These are phyloP conservation scores for Spizaetus ornatus DNA, from an alignment of 2,113 vertebrate species.

Conservation along the genomic window DNA sequence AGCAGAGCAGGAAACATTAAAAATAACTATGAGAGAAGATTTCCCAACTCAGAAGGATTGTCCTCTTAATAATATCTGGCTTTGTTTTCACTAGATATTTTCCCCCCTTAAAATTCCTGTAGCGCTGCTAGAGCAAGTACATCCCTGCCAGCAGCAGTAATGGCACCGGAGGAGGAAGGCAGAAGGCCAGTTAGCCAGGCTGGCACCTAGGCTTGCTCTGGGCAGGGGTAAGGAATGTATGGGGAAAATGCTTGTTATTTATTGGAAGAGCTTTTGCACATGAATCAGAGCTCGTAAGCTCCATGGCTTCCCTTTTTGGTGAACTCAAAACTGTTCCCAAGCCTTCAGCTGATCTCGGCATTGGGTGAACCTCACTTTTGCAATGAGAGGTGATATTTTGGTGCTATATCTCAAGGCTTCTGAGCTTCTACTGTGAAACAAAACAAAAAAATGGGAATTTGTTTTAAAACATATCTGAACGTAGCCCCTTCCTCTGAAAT, in stretches of 20 bases:
- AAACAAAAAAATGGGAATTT: not conserved
- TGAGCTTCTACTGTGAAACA: not conserved
- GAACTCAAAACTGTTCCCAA: not conserved
- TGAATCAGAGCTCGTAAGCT: not conserved
- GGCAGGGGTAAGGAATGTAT: not conserved
- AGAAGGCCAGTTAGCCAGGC: not conserved
- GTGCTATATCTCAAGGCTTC: not conserved
- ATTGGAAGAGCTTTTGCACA: not conserved
- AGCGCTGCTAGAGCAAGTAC: not conserved
- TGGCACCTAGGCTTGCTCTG: not conserved
- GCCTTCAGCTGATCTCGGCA: not conserved
- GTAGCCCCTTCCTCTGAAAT: not conserved
- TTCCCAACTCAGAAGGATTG: conserved; percentile 32
- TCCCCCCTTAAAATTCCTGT: not conserved
- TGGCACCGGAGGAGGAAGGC: not conserved
- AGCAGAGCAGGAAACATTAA: conserved; percentile 63
- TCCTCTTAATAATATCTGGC: not conserved
- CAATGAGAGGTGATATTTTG: not conserved
- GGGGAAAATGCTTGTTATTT: not conserved
- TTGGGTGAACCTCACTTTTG: not conserved
- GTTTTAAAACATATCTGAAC: not conserved
- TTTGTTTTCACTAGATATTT: conserved; percentile 5
- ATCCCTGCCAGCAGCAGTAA: not conserved
- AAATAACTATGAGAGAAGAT: conserved; percentile 48
- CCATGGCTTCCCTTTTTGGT: not conserved